Conservation (phyloP, 2,888 invertebrate genomes). For the Linnaemya vulpina region DNA sequence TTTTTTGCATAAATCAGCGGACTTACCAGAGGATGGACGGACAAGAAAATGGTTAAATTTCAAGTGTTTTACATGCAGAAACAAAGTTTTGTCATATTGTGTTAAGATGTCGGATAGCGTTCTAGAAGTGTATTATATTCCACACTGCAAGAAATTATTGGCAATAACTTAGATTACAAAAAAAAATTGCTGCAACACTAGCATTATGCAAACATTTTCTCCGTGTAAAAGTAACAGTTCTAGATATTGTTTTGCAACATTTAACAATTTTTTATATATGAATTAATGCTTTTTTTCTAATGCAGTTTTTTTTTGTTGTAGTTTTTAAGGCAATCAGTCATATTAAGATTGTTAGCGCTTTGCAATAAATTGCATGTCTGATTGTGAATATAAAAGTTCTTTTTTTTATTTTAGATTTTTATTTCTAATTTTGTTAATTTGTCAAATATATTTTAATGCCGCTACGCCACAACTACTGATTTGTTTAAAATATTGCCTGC, state of each 20-base stretch:
- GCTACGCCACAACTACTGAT: constrained; percentile 57
- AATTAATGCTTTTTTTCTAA: neutral
- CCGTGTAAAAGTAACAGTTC: neutral
- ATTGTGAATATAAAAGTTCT: constrained; percentile 54
- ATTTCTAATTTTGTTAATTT: constrained; percentile 64
- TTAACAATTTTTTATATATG: constrained; percentile 27
- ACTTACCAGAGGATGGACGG: constrained; percentile 10
- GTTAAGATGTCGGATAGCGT: neutral
- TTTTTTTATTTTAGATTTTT: constrained; percentile 24
- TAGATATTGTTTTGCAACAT: constrained; percentile 40
- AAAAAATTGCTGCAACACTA: neutral
- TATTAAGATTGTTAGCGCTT: constrained; percentile 59
- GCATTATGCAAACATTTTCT: neutral
- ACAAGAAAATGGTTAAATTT: constrained; percentile 24
- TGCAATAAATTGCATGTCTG: constrained; percentile 61
- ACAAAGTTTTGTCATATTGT: constrained; percentile 44
- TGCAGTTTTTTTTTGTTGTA: neutral
- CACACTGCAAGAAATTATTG: constrained; percentile 16
- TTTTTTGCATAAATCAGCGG: constrained; percentile 1
- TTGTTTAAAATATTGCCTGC: constrained; percentile 21
- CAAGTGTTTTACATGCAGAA: constrained; percentile 64
- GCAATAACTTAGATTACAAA: neutral
- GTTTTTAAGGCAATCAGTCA: constrained; percentile 66
- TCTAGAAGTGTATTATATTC: neutral
- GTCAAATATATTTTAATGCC: constrained; percentile 70